Evolutionary conservation across 30 jellyfish, hydroid and myxozoan genomes (phyloP).

Genomic region (Phacellophora camtschatica): DNA sequence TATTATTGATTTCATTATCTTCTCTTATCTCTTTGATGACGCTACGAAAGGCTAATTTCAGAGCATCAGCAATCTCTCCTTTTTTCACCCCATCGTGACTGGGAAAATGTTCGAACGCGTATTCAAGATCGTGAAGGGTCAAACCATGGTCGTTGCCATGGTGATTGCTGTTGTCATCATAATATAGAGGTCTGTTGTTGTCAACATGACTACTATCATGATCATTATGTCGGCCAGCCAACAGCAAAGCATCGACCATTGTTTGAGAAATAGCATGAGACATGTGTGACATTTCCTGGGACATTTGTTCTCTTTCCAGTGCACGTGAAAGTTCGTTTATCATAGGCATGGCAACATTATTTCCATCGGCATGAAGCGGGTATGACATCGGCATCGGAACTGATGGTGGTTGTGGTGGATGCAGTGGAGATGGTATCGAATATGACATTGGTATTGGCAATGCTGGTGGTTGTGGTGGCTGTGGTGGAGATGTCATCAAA

Average conservation of each 20-base stretch:
- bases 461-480: not conserved
- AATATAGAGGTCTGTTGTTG: not conserved
- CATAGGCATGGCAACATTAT: conserved; percentile 60
- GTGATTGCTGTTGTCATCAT: conserved; percentile 13
- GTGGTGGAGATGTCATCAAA: too few species aligned
- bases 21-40: conserved; percentile 49
- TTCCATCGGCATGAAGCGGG: conserved; percentile 25
- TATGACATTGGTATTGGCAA: not conserved
- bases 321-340: conserved; percentile 90
- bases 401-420: too few species aligned
- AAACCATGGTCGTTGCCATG: conserved; percentile 15
- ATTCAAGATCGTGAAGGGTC: conserved; percentile 38
- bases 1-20: too few species aligned
- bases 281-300: conserved; percentile 73
- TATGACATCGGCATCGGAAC: too few species aligned
- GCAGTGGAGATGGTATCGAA: too few species aligned
- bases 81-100: not conserved
- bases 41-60: conserved; percentile 42
- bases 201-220: conserved; percentile 8
- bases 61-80: conserved; percentile 37
- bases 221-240: conserved; percentile 48
- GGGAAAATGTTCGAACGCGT: conserved; percentile 44
- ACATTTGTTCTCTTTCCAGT: conserved; percentile 87
- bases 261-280: conserved; percentile 86
- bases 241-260: conserved; percentile 80